These are phyloP conservation scores for Rostratula benghalensis DNA, from an alignment of 2,113 vertebrate species.

Conservation along the genomic window DNA sequence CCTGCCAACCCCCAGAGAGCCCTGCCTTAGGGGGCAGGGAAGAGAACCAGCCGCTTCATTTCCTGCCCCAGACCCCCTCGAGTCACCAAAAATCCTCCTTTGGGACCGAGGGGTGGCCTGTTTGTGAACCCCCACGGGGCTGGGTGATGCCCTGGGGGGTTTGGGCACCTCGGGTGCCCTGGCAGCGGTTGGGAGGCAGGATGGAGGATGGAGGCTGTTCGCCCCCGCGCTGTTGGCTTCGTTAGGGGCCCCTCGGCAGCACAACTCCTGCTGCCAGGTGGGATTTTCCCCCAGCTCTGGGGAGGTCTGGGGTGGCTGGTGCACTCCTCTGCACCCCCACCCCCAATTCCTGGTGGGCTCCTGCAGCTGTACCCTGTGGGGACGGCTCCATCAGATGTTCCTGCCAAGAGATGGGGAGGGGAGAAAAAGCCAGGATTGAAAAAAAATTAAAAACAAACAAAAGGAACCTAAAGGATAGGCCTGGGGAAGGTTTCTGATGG, in stretches of 20 bases:
- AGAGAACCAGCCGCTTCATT: slow-evolving; percentile 13
- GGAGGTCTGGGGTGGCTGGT: not conserved
- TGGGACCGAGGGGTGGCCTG: accelerated
- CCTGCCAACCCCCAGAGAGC: not conserved
- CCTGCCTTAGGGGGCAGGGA: not conserved
- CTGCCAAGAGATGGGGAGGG: not conserved
- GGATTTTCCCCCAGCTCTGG: not conserved
- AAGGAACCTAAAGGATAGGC: not conserved
- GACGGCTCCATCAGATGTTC: not conserved
- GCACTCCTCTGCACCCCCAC: not conserved
- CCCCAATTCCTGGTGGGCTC: not conserved
- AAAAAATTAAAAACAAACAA: not conserved
- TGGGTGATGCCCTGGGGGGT: not conserved
- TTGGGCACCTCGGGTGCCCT: not conserved
- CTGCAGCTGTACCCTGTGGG: not conserved
- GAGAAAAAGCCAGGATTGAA: not conserved
- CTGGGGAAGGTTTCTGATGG: not conserved
- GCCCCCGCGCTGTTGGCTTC: accelerated
- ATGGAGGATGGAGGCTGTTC: not conserved
- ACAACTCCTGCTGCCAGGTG: not conserved
- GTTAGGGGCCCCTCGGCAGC: not conserved
- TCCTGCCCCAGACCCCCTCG: not conserved
- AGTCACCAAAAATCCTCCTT: not conserved
- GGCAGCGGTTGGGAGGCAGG: not conserved
- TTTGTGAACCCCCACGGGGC: not conserved